phyloP scores from a whole-genome alignment of 2,113 vertebrate genomes.

The Eulacestoma nigropectus region DNA sequence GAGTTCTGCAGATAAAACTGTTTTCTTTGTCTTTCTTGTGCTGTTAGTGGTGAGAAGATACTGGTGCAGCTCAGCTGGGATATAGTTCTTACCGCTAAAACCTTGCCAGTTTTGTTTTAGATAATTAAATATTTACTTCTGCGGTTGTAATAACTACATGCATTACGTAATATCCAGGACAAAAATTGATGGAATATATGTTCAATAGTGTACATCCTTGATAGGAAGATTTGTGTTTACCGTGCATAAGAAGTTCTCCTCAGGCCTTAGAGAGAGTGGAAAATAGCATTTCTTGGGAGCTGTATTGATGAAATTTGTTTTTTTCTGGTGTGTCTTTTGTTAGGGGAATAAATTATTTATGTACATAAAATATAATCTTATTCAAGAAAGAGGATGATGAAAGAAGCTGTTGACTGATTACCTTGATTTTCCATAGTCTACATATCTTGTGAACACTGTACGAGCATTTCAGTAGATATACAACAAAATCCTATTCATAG shows the following conservation, averaged over 20 bases:
- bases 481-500: neutral
- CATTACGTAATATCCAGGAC: neutral
- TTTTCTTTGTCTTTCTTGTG: neutral
- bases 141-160: neutral
- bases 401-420: neutral
- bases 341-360: neutral
- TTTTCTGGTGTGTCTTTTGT: neutral
- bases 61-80: neutral
- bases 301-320: neutral
- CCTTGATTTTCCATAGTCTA: neutral
- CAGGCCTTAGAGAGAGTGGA: neutral
- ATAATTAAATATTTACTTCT: neutral
- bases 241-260: neutral
- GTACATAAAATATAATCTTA: neutral
- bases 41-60: neutral
- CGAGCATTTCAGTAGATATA: neutral
- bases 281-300: neutral
- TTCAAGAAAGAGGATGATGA: neutral
- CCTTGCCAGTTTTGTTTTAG: neutral
- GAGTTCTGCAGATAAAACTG: neutral
- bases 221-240: neutral
- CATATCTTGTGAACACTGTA: neutral
- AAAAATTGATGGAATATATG: neutral
- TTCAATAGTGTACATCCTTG: neutral
- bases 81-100: neutral